phyloP scores from a whole-genome alignment of 2,888 invertebrate species.

The Ophonus ardosiacus region DNA sequence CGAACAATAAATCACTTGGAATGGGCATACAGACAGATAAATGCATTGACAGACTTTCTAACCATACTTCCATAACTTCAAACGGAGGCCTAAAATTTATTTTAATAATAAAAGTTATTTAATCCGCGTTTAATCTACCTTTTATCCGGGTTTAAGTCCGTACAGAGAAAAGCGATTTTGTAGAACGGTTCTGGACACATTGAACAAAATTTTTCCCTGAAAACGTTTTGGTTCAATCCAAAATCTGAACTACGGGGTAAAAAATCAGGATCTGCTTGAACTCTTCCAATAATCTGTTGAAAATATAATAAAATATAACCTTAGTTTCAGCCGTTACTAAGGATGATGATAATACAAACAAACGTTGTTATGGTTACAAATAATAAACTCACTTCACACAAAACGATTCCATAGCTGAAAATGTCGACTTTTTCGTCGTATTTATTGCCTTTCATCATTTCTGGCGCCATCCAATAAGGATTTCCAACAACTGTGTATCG shows the following conservation, averaged over 20 bases:
- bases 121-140: slow-evolving; percentile 77
- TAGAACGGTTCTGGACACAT: slow-evolving; percentile 93
- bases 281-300: slow-evolving; percentile 91
- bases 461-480: slow-evolving; percentile 99
- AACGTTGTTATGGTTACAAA: background rate
- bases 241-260: slow-evolving; percentile 94
- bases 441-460: slow-evolving; percentile 97
- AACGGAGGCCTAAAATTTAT: slow-evolving; percentile 85
- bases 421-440: slow-evolving; percentile 98
- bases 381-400: slow-evolving; percentile 88
- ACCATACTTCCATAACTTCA: slow-evolving; percentile 93
- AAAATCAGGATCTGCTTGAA: slow-evolving; percentile 96
- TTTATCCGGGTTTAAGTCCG: slow-evolving; percentile 93
- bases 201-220: slow-evolving; percentile 90
- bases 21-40: slow-evolving; percentile 81
- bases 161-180: slow-evolving; percentile 92
- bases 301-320: too few species aligned
- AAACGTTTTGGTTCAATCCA: slow-evolving; percentile 91
- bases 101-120: too few species aligned
- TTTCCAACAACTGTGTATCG: slow-evolving; percentile 97
- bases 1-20: slow-evolving; percentile 84
- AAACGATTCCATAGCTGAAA: slow-evolving; percentile 95
- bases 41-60: slow-evolving; percentile 87
- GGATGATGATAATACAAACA: too few species aligned
- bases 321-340: too few species aligned